Base-by-base conservation (phyloP, 2,888 invertebrate species). In the Amorpha juglandis region DNA sequence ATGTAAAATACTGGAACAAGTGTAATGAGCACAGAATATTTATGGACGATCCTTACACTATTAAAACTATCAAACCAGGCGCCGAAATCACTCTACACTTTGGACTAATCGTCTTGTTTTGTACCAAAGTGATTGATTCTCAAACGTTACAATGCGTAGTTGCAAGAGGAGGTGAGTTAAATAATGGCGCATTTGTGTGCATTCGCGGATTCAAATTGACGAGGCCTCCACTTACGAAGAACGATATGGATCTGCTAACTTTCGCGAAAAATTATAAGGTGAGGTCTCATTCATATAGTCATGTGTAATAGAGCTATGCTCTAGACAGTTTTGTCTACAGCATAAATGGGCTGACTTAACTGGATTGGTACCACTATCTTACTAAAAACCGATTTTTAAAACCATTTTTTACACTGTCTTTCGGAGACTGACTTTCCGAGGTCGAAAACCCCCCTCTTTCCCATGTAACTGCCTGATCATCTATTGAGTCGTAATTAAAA, bases 241-340 rank as follows among this genome's bases (percentile, higher is more conserved):
- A 71, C 35, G 89, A 89, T 73, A 72, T 81, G 62, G 77, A 80
- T 16, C 73, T 83, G 16, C 73, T 89, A 4, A 72, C 77, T 45
- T 87, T 87, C 69, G 84, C 83, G 11, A 76, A 80, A 71, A 79
- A 82, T 21, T 77, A 77, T 68, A 73, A 85, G 78, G 88, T 87
- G 70, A 68, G 33, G 63, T 58, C 50, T 50, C 6, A 48, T 14
- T 48, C 48, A 48, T 16, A 1, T 48, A 48, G n/a, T 9, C 16
- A 45, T 53, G 4, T 3, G 27, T 27, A 4, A 27, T 27, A 27
- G 27, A 27, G 27, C 27, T 4, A n/a, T n/a, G 27, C 4, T 27
- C 2, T 27, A 27, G 27, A 27, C 2, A 27, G 4, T 27, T 27
- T 27, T 27, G 27, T 27, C 27, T 27, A 27, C 27, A 27, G 4